Percentiles rank a stretch among this genome's conserved stretches.
phyloP scores from a whole-genome alignment of 2,113 vertebrate genomes.

The Engystomops pustulosus region DNA sequence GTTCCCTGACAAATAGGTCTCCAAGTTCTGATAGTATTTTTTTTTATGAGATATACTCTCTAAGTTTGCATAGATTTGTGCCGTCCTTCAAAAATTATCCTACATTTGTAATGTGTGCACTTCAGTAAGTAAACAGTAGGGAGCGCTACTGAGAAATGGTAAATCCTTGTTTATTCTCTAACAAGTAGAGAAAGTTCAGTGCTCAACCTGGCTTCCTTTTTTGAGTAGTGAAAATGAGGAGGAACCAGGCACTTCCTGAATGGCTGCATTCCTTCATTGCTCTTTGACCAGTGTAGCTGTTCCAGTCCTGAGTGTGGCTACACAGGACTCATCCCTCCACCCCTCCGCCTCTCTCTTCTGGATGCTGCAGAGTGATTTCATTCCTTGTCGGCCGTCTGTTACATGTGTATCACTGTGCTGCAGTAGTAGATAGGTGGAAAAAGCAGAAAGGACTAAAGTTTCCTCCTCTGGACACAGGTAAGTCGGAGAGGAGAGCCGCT shows the following conservation, averaged over 20 bases:
- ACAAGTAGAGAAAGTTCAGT: neutral
- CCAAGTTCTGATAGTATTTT: too few relatives aligned
- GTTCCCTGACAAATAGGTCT: too few relatives aligned
- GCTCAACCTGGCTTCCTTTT: neutral
- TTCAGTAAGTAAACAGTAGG: conserved; percentile 2
- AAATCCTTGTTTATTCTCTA: too few relatives aligned
- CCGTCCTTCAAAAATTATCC: too few relatives aligned
- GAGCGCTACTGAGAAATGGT: neutral
- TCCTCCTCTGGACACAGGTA: conserved; percentile 66
- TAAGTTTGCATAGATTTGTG: too few relatives aligned
- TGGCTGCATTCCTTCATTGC: conserved; percentile 65
- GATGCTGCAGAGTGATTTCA: conserved; percentile 60
- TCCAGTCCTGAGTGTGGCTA: conserved; percentile 58
- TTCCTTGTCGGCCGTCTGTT: conserved; percentile 58
- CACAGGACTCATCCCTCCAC: conserved; percentile 41
- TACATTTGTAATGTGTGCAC: neutral
- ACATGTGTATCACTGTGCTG: neutral
- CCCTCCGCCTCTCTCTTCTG: conserved; percentile 37
- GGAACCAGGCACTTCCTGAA: conserved; percentile 65
- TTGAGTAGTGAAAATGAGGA: conserved; percentile 60
- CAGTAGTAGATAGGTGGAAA: neutral
- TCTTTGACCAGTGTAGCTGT: conserved; percentile 59
- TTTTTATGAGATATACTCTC: too few relatives aligned
- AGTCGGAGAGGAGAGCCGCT: conserved; percentile 38
- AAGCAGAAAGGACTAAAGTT: conserved; percentile 34